phyloP scores from a whole-genome alignment of 64 coral and sea anemone species.

The Dendronephthya gigantea region DNA sequence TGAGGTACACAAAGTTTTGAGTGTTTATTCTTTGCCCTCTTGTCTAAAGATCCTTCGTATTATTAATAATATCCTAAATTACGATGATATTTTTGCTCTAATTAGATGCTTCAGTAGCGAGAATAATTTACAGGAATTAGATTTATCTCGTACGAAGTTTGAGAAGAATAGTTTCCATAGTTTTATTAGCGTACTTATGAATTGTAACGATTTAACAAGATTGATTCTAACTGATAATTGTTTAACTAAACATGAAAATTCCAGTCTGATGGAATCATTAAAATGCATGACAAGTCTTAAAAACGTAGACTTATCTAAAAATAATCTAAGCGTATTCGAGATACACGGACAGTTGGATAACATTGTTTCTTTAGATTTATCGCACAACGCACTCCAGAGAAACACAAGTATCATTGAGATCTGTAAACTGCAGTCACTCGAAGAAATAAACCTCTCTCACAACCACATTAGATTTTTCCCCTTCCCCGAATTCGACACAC shows the following conservation, averaged over 20 bases:
- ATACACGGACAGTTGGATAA: not conserved
- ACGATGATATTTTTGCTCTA: not conserved
- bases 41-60: not conserved
- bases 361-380: not conserved
- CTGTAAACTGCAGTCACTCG: not conserved
- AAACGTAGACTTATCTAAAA: not conserved
- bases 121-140: not conserved
- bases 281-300: not conserved
- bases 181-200: not conserved
- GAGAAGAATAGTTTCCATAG: not conserved
- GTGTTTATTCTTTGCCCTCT: not conserved
- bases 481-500: not conserved
- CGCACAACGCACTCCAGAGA: not conserved
- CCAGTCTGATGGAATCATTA: not conserved
- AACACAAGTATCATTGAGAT: not conserved
- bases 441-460: not conserved
- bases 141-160: not conserved
- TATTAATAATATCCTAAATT: not conserved
- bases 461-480: not conserved
- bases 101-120: not conserved
- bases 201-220: not conserved
- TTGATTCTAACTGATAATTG: not conserved
- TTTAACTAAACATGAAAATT: not conserved
- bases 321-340: not conserved
- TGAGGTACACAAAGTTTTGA: not conserved